Base-by-base conservation (phyloP, 2,113 vertebrate genomes). In the Rhea pennata region DNA sequence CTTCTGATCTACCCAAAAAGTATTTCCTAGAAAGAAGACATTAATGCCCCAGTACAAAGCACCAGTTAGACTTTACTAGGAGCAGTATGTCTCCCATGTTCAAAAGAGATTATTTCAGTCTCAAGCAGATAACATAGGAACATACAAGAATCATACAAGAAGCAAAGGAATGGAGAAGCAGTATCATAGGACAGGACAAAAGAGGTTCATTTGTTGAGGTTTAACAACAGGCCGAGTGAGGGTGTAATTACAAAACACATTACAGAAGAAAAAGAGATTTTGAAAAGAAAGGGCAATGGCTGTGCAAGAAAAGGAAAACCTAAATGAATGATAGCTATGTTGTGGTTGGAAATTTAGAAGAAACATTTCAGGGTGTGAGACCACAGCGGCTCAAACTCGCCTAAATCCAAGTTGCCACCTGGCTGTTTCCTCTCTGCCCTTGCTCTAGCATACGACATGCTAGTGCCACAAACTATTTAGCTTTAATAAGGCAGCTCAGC, bases 271-370 rank as follows among this genome's bases (percentile, higher is more conserved):
- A 39, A 14, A 66, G 24, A 81, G 48, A 36, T 33, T 54, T 26
- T 77, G 69, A 62, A 90, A 51, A 17, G 39, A 75, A 72, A 90
- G 70, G 71, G 40, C 86, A 93, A 81, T 11, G 16, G 42, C 77
- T 64, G 50, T 58, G 7, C 24, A 15, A 70, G 36, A 22, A 40
- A 74, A 72, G 13, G 17, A 58, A 33, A 23, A 20, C 40, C 22
- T 75, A 23, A 33, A 74, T 67, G 48, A 61, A 65, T 61, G 24
- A 46, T 24, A 21, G 46, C 69, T 71, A 15, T 0, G 0, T 5
- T 84, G 81, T 58, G 77, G 77, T 50, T 93, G 87, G 92, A 87
- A 92, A 92, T 66, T 5, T 40, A 62, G 77, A 9, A 70, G 59
- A 36, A 62, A 10, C 1, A 10, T 15, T 76, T 44, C 69, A 84